phyloP scores from a whole-genome alignment of 64 coral and sea anemone genomes.

The Stylophora pistillata region DNA sequence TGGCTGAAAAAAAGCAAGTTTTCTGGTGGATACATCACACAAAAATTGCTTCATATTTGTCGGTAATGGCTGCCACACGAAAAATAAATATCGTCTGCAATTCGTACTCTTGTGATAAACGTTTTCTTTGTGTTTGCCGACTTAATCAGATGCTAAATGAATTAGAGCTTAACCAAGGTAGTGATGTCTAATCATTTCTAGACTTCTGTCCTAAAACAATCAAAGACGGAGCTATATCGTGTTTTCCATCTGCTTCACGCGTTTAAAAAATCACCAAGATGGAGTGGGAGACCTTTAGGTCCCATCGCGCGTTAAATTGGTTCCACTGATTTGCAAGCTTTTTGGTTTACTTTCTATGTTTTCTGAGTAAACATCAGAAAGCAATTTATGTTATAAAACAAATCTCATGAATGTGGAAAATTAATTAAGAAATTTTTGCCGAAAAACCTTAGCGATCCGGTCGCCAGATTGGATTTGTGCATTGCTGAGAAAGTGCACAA shows the following conservation, averaged over 20 bases:
- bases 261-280: background rate
- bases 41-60: constrained; percentile 6
- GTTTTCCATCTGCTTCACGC: constrained; percentile 7
- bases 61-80: constrained; percentile 53
- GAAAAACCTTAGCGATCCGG: background rate
- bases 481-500: background rate
- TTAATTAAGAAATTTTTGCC: background rate
- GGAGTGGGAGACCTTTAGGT: background rate
- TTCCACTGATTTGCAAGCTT: background rate
- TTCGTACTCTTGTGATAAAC: constrained; percentile 50
- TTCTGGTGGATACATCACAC: background rate
- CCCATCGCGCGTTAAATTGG: background rate
- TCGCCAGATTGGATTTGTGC: background rate
- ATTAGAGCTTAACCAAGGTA: constrained; percentile 36
- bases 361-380: background rate
- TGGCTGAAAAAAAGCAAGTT: background rate
- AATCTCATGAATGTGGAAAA: background rate
- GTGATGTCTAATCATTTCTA: background rate
- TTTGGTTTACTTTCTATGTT: constrained; percentile 11
- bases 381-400: background rate
- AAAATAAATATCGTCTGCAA: constrained; percentile 67
- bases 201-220: background rate
- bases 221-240: background rate
- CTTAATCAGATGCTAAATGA: constrained; percentile 75
- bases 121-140: constrained; percentile 67